A percentile compares a stretch with the other conserved stretches of the same genome.
phyloP scores from a whole-genome alignment of 2,888 invertebrate genomes.

The Xanthia icteritia region DNA sequence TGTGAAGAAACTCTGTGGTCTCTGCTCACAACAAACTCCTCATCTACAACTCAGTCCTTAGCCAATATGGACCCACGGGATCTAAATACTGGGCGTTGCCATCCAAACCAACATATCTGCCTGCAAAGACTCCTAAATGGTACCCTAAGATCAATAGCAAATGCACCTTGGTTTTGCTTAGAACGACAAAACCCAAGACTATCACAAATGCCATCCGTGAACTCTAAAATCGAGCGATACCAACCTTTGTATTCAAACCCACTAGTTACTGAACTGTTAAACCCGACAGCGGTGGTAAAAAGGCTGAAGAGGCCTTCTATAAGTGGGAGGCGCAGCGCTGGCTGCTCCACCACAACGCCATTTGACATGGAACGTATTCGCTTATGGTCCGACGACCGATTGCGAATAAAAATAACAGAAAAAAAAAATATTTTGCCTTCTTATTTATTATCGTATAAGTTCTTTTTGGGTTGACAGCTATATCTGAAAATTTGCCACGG shows the following conservation, averaged over 20 bases:
- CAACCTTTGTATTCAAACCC: background rate
- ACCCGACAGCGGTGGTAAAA: too few relatives aligned
- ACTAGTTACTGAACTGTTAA: background rate
- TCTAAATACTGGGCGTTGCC: background rate
- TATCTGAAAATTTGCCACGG: constrained; percentile 1
- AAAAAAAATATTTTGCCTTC: background rate
- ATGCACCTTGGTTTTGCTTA: background rate
- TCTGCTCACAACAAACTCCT: background rate
- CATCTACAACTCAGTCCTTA: background rate
- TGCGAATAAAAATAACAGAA: too few relatives aligned
- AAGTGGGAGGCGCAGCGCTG: too few relatives aligned
- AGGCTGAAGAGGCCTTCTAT: too few relatives aligned
- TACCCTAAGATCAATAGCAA: background rate
- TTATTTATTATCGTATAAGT: constrained; percentile 33
- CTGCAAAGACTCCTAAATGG: background rate
- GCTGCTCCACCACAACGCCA: too few relatives aligned
- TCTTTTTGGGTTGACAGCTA: constrained; percentile 31
- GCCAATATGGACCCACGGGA: background rate
- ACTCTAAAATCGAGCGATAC: background rate
- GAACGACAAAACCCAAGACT: background rate
- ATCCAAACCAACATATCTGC: background rate
- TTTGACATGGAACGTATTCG: too few relatives aligned
- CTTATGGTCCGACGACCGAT: too few relatives aligned
- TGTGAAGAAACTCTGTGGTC: background rate
- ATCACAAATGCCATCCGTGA: background rate